These are phyloP conservation scores for Acridotheres tristis DNA, from an alignment of 2,797 vertebrate genomes.

Conservation along the genomic window DNA sequence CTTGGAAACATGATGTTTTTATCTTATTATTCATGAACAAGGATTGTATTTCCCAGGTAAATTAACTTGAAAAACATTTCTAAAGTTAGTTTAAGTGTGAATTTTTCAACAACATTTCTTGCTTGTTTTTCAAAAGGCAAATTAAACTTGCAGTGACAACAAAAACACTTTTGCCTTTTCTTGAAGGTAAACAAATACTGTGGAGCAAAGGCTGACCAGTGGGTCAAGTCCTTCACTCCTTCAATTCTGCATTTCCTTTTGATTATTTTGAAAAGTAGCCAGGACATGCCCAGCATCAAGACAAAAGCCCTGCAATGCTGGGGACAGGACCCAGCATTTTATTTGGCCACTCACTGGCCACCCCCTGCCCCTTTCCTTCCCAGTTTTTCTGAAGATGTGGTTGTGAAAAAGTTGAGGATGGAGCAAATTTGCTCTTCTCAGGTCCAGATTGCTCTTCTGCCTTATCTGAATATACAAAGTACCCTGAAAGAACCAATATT, in stretches of 20 bases:
- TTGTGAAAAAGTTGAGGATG: not conserved
- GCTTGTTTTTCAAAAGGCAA: not conserved
- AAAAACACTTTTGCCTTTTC: not conserved
- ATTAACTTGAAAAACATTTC: not conserved
- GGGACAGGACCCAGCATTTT: not conserved
- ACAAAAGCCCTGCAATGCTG: not conserved
- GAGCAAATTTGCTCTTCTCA: not conserved
- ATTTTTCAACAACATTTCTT: not conserved
- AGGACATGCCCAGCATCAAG: not conserved
- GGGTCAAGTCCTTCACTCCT: not conserved
- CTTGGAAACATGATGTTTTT: not conserved
- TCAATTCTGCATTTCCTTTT: not conserved
- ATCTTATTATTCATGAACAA: not conserved
- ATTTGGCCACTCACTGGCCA: not conserved
- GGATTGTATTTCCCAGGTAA: not conserved
- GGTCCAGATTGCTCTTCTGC: not conserved
- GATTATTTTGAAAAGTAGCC: constrained; percentile 1
- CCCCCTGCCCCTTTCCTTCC: not conserved
- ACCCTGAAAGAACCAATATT: constrained; percentile 1
- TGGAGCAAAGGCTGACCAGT: not conserved
- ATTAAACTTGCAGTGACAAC: not conserved
- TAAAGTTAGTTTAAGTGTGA: not conserved
- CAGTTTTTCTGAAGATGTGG: not conserved
- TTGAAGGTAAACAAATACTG: not conserved
- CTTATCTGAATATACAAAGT: not conserved